phyloP scores from a whole-genome alignment of 2,113 vertebrate genomes.

The Phocoena phocoena region DNA sequence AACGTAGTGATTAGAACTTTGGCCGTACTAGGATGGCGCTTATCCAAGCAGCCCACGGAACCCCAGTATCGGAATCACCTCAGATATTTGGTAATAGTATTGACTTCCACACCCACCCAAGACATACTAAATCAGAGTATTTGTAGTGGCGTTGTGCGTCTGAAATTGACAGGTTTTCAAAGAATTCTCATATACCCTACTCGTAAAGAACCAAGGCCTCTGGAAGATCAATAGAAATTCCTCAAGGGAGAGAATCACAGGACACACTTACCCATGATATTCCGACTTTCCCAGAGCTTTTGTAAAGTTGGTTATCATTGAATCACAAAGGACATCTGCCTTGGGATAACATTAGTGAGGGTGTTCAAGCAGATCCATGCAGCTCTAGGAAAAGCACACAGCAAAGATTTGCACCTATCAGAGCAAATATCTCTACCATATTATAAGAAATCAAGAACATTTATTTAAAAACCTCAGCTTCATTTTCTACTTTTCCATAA shows the following conservation, averaged over 20 bases:
- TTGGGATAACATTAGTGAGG: background rate
- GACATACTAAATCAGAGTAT: background rate
- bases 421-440: background rate
- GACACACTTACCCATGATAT: background rate
- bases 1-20: background rate
- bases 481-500: background rate
- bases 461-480: background rate
- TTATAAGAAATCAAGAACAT: background rate
- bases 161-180: background rate
- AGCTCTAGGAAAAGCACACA: background rate
- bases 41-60: background rate
- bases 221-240: background rate
- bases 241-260: background rate
- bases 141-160: background rate
- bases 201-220: background rate
- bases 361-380: background rate
- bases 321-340: background rate
- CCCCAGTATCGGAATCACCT: background rate
- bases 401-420: background rate
- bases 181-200: background rate
- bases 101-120: background rate
- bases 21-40: fast-evolving
- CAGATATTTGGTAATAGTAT: background rate
- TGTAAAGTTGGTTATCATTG: background rate
- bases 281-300: background rate